phyloP scores from a whole-genome alignment of 2,888 invertebrate genomes.

The Apodemia zela region DNA sequence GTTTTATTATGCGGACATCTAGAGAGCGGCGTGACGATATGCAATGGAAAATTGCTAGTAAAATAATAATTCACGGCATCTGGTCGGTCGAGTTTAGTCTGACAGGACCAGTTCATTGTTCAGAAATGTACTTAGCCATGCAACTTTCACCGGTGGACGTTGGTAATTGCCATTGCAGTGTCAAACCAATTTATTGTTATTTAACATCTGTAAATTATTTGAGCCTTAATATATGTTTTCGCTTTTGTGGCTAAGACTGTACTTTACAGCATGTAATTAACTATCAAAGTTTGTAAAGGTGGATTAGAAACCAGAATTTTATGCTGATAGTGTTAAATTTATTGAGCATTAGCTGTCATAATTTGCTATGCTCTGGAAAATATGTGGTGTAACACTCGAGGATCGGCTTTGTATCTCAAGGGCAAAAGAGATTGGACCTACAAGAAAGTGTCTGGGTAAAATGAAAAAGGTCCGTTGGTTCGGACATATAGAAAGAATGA shows the following conservation, averaged over 20 bases:
- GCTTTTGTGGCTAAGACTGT: neutral
- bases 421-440: too few relatives aligned
- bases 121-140: constrained; percentile 44
- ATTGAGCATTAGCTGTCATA: too few relatives aligned
- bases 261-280: neutral
- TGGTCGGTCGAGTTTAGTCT: constrained; percentile 43
- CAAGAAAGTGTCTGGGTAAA: too few relatives aligned
- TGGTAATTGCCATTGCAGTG: constrained; percentile 38
- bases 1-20: constrained; percentile 18
- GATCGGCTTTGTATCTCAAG: too few relatives aligned
- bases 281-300: too few relatives aligned
- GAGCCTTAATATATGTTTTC: neutral
- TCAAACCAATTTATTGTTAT: constrained; percentile 32
- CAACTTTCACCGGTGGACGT: constrained; percentile 49
- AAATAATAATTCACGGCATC: constrained; percentile 45
- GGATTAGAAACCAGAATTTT: too few relatives aligned
- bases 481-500: too few relatives aligned
- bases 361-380: too few relatives aligned
- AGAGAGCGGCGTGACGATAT: constrained; percentile 18
- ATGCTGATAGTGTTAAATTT: too few relatives aligned
- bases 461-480: too few relatives aligned
- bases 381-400: too few relatives aligned
- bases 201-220: neutral
- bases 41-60: constrained; percentile 38
- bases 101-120: constrained; percentile 58